Base-by-base conservation (phyloP, 2,888 invertebrate species). In the Carpatolechia fugitivella region DNA sequence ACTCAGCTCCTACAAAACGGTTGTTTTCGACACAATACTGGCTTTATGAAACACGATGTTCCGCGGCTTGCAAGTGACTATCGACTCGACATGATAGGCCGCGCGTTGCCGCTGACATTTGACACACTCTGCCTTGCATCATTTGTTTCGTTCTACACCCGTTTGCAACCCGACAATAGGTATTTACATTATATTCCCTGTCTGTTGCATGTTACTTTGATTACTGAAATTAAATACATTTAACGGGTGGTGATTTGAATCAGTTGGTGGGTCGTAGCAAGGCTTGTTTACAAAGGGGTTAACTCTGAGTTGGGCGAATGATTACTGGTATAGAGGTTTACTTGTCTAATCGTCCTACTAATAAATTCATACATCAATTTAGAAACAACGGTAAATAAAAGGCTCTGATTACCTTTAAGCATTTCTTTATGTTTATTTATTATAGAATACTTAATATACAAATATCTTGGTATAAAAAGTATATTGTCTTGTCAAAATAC, bases 111-210 rank as follows among this genome's bases (percentile, higher is more conserved):
- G 44, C 52, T 60, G 65, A 64, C 61, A 60, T 63, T 59, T 63
- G 60, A 64, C 63, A 60, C 55, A 57, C 56, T 56, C 48, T 30
- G 52, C 52, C 56, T 60, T 60, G 59, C 65, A 60, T 59, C 59
- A 59, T 60, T 60, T 54, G 58, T 60, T 60, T 61, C 57, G 55
- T 60, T 60, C 13, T 41, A 40, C 10, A 24, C 47, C 41, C 46
- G 49, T 55, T 51, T 33, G 44, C 24, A 24, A 44, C 29, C 29
- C 35, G 31, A 47, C 52, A 46, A 33, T 44, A 44, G 44, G 44
- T 29, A 44, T 44, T 44, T 44, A 44, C 46, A 57, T 44, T 44
- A 44, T 13, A 44, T 29, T 44, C 60, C 51, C 55, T 57, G 53
- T 52, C 56, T 56, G 54, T 14, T 18, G 11, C 48, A 29, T 44